Evolutionary conservation across 2,113 vertebrate species (phyloP).

Genomic region (Drymodes brunneopygia): DNA sequence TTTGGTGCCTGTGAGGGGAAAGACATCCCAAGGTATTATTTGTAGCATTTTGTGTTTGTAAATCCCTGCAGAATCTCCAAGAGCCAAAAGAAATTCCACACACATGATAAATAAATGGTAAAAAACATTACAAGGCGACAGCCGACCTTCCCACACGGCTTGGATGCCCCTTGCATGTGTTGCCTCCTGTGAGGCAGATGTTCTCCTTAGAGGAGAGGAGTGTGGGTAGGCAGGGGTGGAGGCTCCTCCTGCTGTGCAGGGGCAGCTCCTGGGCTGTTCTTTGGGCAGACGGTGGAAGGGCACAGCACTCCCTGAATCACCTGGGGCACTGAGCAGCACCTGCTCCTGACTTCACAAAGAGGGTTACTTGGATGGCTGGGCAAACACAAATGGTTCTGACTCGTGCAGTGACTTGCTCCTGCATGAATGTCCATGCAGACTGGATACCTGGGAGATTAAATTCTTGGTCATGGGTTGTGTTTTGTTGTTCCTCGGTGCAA

Average conservation of each 20-base stretch:
- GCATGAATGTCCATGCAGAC: neutral
- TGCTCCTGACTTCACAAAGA: neutral
- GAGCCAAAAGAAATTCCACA: neutral
- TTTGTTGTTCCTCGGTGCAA: neutral
- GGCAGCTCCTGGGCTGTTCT: fast-evolving
- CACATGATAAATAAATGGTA: neutral
- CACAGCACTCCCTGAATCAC: neutral
- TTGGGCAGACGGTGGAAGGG: neutral
- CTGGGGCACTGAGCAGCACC: neutral
- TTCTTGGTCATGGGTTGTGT: neutral
- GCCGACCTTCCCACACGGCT: neutral
- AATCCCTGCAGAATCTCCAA: neutral
- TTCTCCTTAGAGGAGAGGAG: neutral
- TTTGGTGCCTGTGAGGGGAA: neutral
- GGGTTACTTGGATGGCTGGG: neutral
- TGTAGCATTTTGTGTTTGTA: neutral
- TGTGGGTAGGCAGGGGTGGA: neutral
- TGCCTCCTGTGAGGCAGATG: neutral
- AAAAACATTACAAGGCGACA: neutral
- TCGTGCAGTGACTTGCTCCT: neutral
- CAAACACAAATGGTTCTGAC: neutral
- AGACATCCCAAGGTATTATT: neutral
- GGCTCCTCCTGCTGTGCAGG: neutral
- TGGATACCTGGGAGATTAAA: neutral
- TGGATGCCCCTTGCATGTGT: neutral